These are phyloP conservation scores for Patiria pectinifera DNA, from an alignment of 53 echinoderm and acorn worm genomes.

Conservation along the genomic window DNA sequence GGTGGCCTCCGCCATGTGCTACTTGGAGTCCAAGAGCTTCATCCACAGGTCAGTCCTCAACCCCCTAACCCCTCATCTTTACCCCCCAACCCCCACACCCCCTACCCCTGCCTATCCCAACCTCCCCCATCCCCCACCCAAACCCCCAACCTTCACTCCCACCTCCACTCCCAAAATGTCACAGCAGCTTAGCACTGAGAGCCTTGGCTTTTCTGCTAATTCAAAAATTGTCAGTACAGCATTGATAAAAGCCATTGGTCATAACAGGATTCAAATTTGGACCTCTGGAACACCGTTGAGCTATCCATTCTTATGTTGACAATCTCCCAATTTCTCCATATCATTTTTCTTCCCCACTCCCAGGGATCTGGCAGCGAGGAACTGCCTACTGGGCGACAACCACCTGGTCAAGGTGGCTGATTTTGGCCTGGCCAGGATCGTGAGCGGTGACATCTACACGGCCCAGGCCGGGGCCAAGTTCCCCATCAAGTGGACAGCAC, in stretches of 20 bases:
- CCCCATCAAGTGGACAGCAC: conserved; percentile 99
- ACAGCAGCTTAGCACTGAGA: too few relatives aligned
- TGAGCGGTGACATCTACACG: conserved; percentile 94
- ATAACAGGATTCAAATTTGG: not conserved
- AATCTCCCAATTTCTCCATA: too few relatives aligned
- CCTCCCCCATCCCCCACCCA: too few relatives aligned
- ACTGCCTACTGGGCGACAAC: conserved; percentile 95
- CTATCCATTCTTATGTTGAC: too few relatives aligned
- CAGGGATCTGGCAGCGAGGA: conserved; percentile 96
- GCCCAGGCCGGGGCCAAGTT: conserved; percentile 99
- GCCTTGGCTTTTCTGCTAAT: too few relatives aligned
- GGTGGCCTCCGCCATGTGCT: conserved; percentile 97
- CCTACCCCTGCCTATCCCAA: too few relatives aligned
- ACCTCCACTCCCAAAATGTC: too few relatives aligned
- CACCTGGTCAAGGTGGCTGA: conserved; percentile 97
- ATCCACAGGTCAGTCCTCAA: conserved; percentile 45
- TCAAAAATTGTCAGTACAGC: too few relatives aligned
- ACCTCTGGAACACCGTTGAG: not conserved
- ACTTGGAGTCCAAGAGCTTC: conserved; percentile 89
- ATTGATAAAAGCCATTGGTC: too few relatives aligned
- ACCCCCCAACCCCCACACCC: too few relatives aligned
- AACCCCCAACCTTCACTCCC: too few relatives aligned
- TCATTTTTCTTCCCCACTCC: not conserved
- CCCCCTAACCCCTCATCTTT: too few relatives aligned
- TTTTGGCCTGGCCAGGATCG: conserved; percentile 97